Evolutionary conservation across 2,113 vertebrate species (phyloP), one percentile per base, ranked within the genome.

Genomic region (Sapayoa aenigma): DNA sequence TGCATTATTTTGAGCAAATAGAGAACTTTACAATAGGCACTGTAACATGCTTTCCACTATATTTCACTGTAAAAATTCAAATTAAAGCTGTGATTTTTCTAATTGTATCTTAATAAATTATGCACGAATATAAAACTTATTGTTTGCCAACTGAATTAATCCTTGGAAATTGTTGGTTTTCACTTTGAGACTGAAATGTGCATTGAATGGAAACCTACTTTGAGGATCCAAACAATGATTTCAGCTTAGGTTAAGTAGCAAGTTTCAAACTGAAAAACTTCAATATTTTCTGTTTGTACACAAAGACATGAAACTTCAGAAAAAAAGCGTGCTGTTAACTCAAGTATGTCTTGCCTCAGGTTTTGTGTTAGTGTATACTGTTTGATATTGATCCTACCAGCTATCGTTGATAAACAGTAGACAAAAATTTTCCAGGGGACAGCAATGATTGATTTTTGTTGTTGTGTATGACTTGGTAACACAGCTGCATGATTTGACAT

Each of bases 401-500:
- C 78, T 79, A 23, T 83, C 44, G 56, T 86, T 89, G 77, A 95
- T 85, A 95, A 95, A 69, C 44, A 80, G 58, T 21, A 67, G 69
- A 58, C 74, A 95, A 76, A 93, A 92, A 78, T 82, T 89, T 31
- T 91, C 81, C 67, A 71, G 60, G 63, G 58, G 53, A 91, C 39
- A 84, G 46, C 24, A 66, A 63, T 44, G 80, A 93, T 93, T 92
- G 92, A 94, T 96, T 95, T 92, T 30, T 30, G 35, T 56, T 93
- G 44, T 50, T 65, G 37, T 60, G 22, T 88, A 39, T 73, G 93
- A 69, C 65, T 94, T 11, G 14, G 68, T 82, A 68, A 71, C 73
- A 68, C 4, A 62, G 62, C 71, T 82, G 37, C 75, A 21, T 71
- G 60, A 60, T 92, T 83, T 94, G 93, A 73, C 58, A 42, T 65